phyloP scores from a whole-genome alignment of 2,888 invertebrate species.

The Melinopterus prodromus region DNA sequence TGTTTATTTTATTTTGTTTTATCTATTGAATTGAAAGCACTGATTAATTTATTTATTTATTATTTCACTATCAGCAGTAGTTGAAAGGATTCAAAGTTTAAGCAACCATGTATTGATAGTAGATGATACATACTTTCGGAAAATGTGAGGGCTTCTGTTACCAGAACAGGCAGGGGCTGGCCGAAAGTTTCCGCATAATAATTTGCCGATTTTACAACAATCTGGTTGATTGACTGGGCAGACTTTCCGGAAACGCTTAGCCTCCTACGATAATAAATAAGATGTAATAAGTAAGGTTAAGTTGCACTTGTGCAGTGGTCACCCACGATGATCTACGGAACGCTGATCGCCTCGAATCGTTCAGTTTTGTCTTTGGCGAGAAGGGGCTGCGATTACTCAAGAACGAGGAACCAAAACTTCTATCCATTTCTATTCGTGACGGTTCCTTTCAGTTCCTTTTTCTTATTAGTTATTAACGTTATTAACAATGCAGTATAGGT shows the following conservation, averaged over 20 bases:
- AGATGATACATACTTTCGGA: slow-evolving; percentile 67
- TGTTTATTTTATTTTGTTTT: too few species aligned
- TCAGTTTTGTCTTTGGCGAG: slow-evolving; percentile 53
- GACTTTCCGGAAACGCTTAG: slow-evolving; percentile 69
- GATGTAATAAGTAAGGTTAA: slow-evolving; percentile 9
- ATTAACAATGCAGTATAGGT: too few species aligned
- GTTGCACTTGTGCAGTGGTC: slow-evolving; percentile 11
- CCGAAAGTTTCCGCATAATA: slow-evolving; percentile 84
- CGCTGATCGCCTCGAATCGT: slow-evolving; percentile 48
- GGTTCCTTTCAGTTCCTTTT: too few species aligned
- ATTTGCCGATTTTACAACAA: slow-evolving; percentile 77
- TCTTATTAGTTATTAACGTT: too few species aligned
- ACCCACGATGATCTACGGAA: slow-evolving; percentile 57
- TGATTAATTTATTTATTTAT: too few species aligned
- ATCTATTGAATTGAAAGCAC: too few species aligned
- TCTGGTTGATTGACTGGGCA: slow-evolving; percentile 71
- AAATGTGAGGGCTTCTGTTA: slow-evolving; percentile 88
- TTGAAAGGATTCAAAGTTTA: too few species aligned
- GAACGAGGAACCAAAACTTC: slow-evolving; percentile 43
- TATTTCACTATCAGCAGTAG: too few species aligned
- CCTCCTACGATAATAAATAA: slow-evolving; percentile 56
- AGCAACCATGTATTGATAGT: neutral
- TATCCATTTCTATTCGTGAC: slow-evolving; percentile 44
- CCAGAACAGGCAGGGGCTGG: slow-evolving; percentile 82
- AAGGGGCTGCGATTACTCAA: slow-evolving; percentile 48